Evolutionary conservation across 1,140 invertebrate genomes (phyloP).

Genomic region (Asobara japonica): DNA sequence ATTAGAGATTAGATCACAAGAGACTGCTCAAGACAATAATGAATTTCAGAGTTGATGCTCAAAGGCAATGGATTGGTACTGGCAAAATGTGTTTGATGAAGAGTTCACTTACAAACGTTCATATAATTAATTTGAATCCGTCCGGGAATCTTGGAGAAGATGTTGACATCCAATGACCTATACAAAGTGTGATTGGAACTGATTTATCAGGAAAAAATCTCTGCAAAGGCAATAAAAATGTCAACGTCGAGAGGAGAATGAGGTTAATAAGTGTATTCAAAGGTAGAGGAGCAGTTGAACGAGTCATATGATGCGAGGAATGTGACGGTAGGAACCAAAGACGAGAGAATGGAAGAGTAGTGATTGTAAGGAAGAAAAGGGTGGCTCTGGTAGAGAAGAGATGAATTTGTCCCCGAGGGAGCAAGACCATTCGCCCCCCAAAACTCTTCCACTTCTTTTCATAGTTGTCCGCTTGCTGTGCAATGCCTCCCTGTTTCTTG

Average conservation of each 20-base stretch:
- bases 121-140: too few relatives aligned
- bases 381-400: not conserved
- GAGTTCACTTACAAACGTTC: too few relatives aligned
- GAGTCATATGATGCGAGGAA: not conserved
- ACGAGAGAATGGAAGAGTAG: not conserved
- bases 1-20: not conserved
- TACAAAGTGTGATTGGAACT: too few relatives aligned
- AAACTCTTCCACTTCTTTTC: conserved; percentile 10
- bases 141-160: too few relatives aligned
- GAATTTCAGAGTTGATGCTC: not conserved
- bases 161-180: too few relatives aligned
- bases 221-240: too few relatives aligned
- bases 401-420: conserved; percentile 10
- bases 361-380: conserved; percentile 1
- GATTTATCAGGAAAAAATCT: too few relatives aligned
- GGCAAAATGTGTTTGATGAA: too few relatives aligned
- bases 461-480: conserved; percentile 8
- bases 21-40: not conserved
- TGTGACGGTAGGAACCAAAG: not conserved
- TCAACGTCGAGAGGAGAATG: not conserved
- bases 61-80: not conserved
- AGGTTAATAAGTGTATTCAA: not conserved
- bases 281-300: not conserved
- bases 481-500: not conserved
- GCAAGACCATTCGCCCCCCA: conserved; percentile 7